These are phyloP conservation scores for Musca domestica DNA, from an alignment of 1,140 invertebrate species.

Conservation along the genomic window DNA sequence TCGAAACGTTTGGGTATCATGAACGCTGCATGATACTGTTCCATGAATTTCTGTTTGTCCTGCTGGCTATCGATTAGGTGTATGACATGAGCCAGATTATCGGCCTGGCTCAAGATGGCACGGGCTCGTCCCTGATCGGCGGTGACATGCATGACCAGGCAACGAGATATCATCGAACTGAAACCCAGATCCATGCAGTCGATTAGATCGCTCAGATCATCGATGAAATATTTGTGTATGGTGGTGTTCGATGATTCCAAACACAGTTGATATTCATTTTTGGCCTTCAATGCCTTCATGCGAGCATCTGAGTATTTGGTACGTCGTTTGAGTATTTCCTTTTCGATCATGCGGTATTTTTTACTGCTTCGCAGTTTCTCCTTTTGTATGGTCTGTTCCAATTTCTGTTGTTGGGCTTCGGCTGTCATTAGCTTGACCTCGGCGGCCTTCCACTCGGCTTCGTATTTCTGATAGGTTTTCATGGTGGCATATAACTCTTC, in stretches of 20 bases:
- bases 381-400: slow-evolving; percentile 62
- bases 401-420: slow-evolving; percentile 73
- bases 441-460: slow-evolving; percentile 67
- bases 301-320: slow-evolving; percentile 89
- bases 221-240: slow-evolving; percentile 94
- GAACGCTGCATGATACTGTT: slow-evolving; percentile 84
- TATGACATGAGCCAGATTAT: slow-evolving; percentile 28
- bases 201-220: slow-evolving; percentile 93
- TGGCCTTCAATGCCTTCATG: slow-evolving; percentile 85
- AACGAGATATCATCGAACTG: slow-evolving; percentile 78
- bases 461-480: slow-evolving; percentile 88
- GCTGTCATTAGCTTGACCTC: slow-evolving; percentile 82
- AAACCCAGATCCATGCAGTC: slow-evolving; percentile 94
- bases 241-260: slow-evolving; percentile 90
- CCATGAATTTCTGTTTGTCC: slow-evolving; percentile 89
- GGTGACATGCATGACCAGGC: slow-evolving; percentile 78
- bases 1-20: slow-evolving; percentile 93
- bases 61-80: slow-evolving; percentile 68
- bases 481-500: slow-evolving; percentile 92
- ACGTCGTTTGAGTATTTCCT: slow-evolving; percentile 91
- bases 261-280: slow-evolving; percentile 83
- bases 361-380: slow-evolving; percentile 77
- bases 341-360: slow-evolving; percentile 86
- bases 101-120: slow-evolving; percentile 64
- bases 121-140: slow-evolving; percentile 77